phyloP scores from a whole-genome alignment of 1,140 invertebrate species.

The Papilio polytes region DNA sequence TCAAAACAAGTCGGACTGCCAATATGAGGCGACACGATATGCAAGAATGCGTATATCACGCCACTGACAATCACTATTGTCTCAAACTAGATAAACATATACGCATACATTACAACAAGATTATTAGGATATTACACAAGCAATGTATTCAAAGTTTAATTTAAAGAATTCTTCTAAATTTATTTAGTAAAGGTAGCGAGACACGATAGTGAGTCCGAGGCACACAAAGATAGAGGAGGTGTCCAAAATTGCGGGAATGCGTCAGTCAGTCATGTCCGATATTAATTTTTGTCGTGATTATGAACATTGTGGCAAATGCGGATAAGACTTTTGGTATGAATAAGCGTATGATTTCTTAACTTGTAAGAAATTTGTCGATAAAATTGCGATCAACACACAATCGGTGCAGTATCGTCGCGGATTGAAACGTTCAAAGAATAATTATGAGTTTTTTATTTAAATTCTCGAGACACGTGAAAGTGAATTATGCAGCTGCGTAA shows the following conservation, averaged over 20 bases:
- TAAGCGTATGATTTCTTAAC: neutral
- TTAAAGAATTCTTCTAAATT: neutral
- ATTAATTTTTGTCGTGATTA: neutral
- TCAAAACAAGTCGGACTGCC: slow-evolving; percentile 39
- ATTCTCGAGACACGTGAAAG: slow-evolving; percentile 54
- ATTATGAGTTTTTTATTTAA: slow-evolving; percentile 54
- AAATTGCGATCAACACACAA: slow-evolving; percentile 7
- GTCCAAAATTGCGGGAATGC: neutral
- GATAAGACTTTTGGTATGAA: neutral
- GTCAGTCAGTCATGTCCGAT: neutral
- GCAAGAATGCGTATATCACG: slow-evolving; percentile 34
- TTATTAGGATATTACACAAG: neutral
- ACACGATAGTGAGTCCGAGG: neutral
- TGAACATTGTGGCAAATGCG: too few relatives aligned
- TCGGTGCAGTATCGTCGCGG: slow-evolving; percentile 39
- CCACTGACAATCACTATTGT: slow-evolving; percentile 31
- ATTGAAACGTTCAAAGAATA: slow-evolving; percentile 48
- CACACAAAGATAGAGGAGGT: neutral
- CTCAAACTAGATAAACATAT: slow-evolving; percentile 22
- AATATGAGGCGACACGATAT: slow-evolving; percentile 20
- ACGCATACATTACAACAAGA: neutral
- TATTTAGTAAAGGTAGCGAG: neutral
- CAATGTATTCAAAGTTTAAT: neutral
- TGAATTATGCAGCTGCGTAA: slow-evolving; percentile 45
- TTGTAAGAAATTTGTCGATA: neutral